Conservation (phyloP, 2,113 vertebrate species). For the Cynopterus brachyotis region DNA sequence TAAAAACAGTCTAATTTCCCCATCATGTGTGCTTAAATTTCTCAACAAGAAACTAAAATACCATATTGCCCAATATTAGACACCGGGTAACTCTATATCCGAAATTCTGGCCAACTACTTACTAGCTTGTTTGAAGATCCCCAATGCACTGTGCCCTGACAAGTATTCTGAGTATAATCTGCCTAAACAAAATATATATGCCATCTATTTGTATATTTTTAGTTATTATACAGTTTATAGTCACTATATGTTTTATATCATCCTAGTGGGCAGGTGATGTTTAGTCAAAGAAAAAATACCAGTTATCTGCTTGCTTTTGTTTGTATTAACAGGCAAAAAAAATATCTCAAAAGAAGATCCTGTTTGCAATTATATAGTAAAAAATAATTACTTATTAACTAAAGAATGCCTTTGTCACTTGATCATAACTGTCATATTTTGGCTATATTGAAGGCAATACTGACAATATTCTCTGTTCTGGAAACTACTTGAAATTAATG, state of each 20-base stretch:
- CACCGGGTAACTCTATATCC: not conserved
- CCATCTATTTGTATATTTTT: constrained; percentile 5
- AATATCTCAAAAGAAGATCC: not conserved
- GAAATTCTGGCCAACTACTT: not conserved
- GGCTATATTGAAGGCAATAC: not conserved
- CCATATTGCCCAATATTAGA: not conserved
- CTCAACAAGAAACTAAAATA: not conserved
- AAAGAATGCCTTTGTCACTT: not conserved
- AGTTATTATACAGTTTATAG: constrained; percentile 5
- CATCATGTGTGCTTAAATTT: not conserved
- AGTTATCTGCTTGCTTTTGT: not conserved
- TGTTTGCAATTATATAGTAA: not conserved
- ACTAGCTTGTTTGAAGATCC: constrained; percentile 14
- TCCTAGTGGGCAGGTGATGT: not conserved
- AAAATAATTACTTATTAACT: not conserved
- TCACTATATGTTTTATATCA: not conserved
- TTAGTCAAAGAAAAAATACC: not conserved
- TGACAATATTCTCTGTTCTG: not conserved
- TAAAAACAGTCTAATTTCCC: not conserved
- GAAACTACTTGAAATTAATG: constrained; percentile 14
- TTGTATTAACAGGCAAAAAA: not conserved
- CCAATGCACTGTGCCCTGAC: not conserved
- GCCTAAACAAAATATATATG: not conserved
- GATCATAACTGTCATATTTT: not conserved
- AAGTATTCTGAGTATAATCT: not conserved